Evolutionary conservation across 2,113 vertebrate genomes (phyloP).

Genomic region (Dipodomys merriami): DNA sequence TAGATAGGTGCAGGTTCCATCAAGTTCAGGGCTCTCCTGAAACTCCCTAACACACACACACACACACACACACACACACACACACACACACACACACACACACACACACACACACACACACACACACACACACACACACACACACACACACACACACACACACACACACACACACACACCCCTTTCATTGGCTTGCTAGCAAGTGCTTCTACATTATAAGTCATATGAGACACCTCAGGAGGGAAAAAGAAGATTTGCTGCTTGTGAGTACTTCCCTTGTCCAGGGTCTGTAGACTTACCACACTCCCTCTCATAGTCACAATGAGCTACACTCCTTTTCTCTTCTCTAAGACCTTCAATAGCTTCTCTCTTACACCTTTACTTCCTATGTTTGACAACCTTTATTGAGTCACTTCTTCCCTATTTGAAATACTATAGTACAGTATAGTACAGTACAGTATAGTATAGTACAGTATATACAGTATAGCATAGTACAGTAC

Average conservation of each 20-base stretch:
- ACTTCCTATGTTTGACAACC: neutral
- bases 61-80: no score
- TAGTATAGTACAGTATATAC: no score
- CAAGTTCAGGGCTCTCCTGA: neutral
- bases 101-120: no score
- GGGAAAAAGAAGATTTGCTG: neutral
- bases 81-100: no score
- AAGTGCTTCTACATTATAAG: neutral
- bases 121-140: no score
- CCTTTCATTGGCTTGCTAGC: neutral
- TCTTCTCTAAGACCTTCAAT: neutral
- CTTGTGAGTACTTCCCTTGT: neutral
- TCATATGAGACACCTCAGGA: neutral
- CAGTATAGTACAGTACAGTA: neutral
- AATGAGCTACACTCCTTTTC: neutral
- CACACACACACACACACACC: no score
- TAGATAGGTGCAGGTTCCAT: neutral
- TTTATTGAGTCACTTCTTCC: neutral
- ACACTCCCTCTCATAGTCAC: neutral
- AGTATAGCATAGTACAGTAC: no score
- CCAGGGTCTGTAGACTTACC: fast-evolving
- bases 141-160: no score
- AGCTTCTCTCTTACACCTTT: neutral
- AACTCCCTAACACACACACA: no score
- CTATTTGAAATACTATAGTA: neutral